Evolutionary conservation across 2,888 invertebrate species (phyloP).

Genomic region (Ormyrus thymus): DNA sequence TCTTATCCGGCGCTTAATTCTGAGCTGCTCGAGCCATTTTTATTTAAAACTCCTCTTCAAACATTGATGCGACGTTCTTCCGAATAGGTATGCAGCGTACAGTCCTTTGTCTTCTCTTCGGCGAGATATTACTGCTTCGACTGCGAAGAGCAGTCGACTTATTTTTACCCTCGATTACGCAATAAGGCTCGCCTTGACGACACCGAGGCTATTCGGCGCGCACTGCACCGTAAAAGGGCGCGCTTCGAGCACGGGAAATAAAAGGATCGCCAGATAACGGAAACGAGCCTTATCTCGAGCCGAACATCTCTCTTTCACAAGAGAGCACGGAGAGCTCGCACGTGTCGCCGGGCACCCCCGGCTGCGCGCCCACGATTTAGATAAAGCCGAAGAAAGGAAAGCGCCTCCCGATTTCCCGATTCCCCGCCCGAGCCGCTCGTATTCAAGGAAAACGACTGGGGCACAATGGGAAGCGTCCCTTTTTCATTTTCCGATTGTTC

Average conservation of each 20-base stretch:
- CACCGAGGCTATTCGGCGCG: background rate
- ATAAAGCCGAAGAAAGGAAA: no score
- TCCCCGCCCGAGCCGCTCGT: no score
- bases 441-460: background rate
- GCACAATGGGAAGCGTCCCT: conserved; percentile 13
- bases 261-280: conserved; percentile 29
- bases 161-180: conserved; percentile 24
- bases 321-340: background rate
- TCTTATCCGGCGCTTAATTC: background rate
- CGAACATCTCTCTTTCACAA: conserved; percentile 14
- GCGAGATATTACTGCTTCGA: background rate
- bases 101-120: background rate
- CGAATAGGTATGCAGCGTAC: background rate
- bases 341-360: background rate
- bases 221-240: background rate
- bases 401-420: no score
- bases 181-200: conserved; percentile 18
- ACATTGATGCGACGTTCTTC: background rate
- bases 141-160: background rate
- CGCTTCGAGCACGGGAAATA: background rate
- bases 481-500: background rate
- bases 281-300: conserved; percentile 34
- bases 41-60: background rate
- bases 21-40: background rate
- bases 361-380: no score